Evolutionary conservation across 2,113 vertebrate genomes (phyloP), one percentile per base, ranked within the genome.

Genomic region (Pithys albifrons): DNA sequence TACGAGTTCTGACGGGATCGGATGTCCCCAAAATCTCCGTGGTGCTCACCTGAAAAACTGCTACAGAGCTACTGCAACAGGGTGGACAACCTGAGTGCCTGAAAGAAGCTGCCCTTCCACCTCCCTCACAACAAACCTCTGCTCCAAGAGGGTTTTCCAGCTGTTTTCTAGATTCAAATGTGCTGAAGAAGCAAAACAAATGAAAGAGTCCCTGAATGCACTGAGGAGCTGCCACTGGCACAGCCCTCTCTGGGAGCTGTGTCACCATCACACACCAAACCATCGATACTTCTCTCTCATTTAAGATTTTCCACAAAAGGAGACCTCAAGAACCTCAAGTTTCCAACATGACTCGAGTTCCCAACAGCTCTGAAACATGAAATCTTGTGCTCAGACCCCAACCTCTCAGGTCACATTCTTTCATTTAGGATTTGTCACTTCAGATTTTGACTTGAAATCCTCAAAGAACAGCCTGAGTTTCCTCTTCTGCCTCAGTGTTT

Each of bases 291-390:
- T 65, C 27, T 24, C n/a, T 43, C 18, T 72, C 27, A 35, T 37
- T 67, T 19, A 71, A 75, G 23, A 24, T 64, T 75, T 33, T 35
- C 39, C 15, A 25, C 7, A 19, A 67, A 39, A 29, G 22, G 5
- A 51, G 17, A 45, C 14, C 52, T 82, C n/a, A 65, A 57, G 46
- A 61, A 73, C 8, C 17, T 59, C 45, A 62, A 49, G 41, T 43
- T 54, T 62, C 14, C 29, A 75, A 57, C 3, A 52, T 33, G 66
- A n/a, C 11, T 66, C 3, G 0, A 46, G 20, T 8, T 74, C 17
- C 45, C 23, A n/a, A 5, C 20, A 11, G 46, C 25, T 24, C 19
- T 4, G 4, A 83, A 10, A 22, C n/a, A 54, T 0, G 1, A 67
- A 82, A 64, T 67, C 23, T 37, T 33, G 10, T 72, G 43, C 12